Evolutionary conservation across 1,140 invertebrate genomes (phyloP), one percentile per base, ranked within the genome.

Genomic region (Drosophila insularis): DNA sequence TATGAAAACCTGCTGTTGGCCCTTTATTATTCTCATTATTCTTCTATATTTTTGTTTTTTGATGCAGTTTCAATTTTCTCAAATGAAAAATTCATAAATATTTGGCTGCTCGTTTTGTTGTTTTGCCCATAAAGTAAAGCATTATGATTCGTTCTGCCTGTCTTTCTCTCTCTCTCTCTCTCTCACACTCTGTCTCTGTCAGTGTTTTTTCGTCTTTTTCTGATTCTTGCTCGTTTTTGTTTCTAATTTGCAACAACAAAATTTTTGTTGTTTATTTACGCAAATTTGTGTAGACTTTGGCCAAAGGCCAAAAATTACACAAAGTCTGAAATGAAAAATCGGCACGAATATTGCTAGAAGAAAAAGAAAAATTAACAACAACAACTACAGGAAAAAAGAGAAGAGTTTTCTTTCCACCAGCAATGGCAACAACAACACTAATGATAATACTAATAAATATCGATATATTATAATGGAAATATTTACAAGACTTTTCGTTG

Each of bases 251-350:
- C 82, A 84, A 79, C 80, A 87, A 35, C 81, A 87, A 87, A 87
- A 79, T 73, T 59, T 50, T 71, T 74, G 78, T 81, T 87, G 78
- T 87, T 86, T 82, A 86, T 87, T 86, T 86, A 86, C 82, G 82
- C 82, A 76, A 82, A 87, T 79, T 87, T 87, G 50, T 82, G 82
- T 86, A 86, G 82, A 86, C 82, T 87, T 87, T 86, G 82, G 82
- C 65, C 10, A 11, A 4, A 37, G 64, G 82, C 82, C 82, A 86
- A 68, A 27, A 68, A 82, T 87, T 79, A 64, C 72, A 72, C 43
- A 87, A 86, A 82, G 40, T 39, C 59, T 35, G 21, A 43, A 37
- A 61, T 21, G 32, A 62, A 68, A 63, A 50, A 76, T 23, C 27
- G 21, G 17, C 17, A 63, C 40, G 17, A 35, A 65, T 63, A 63